These are phyloP conservation scores for Chaetodon trifasciatus DNA, from an alignment of 2,797 vertebrate genomes.

Conservation along the genomic window DNA sequence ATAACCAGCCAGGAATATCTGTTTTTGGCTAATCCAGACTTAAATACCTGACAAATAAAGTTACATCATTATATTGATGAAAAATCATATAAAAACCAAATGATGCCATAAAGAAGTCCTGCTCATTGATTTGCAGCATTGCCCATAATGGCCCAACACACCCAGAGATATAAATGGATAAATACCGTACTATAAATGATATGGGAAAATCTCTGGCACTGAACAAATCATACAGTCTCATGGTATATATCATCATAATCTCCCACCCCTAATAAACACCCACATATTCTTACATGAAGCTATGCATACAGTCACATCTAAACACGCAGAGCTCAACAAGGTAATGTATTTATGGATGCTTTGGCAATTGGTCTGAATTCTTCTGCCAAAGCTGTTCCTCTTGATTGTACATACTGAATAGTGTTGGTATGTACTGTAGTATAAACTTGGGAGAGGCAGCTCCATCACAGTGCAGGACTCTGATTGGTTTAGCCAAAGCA, in stretches of 20 bases:
- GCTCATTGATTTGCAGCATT: constrained; percentile 5
- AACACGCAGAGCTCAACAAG: background rate
- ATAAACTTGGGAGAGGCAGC: background rate
- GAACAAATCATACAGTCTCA: background rate
- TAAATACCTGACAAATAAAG: background rate
- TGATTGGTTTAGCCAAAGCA: background rate
- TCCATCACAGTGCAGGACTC: background rate
- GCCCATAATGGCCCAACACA: background rate
- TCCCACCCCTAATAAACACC: too few species aligned
- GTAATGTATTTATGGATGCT: background rate
- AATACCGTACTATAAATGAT: background rate
- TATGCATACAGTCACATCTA: background rate
- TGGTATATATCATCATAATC: background rate
- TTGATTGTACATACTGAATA: background rate
- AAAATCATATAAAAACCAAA: background rate
- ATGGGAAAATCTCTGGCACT: background rate
- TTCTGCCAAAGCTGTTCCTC: background rate
- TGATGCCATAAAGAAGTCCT: background rate
- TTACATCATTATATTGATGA: background rate
- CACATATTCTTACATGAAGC: background rate
- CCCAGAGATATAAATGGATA: background rate
- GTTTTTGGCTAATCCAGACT: background rate
- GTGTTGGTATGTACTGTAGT: background rate
- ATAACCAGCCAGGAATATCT: background rate
- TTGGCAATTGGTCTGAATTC: background rate